These are phyloP conservation scores for Saccostrea cuccullata DNA, from an alignment of 1,140 invertebrate species.

Conservation along the genomic window DNA sequence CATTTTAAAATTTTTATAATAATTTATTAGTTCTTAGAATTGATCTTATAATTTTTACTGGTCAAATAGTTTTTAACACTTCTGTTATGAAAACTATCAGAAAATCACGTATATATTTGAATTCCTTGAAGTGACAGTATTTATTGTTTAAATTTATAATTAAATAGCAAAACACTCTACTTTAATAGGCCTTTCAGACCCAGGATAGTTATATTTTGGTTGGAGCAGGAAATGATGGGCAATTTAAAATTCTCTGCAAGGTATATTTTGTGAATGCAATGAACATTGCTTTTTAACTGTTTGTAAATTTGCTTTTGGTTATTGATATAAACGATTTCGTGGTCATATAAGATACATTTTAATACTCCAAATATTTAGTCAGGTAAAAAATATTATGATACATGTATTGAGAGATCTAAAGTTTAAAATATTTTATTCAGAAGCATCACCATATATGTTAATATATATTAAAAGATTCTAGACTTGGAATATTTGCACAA, in stretches of 20 bases:
- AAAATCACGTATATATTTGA: no score
- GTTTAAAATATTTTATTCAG: not conserved
- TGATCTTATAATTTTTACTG: no score
- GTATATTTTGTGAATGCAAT: slow-evolving; percentile 54
- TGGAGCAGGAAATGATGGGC: slow-evolving; percentile 85
- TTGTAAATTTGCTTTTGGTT: not conserved
- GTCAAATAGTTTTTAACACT: no score
- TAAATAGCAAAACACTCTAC: not conserved
- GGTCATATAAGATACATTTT: not conserved
- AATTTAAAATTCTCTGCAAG: slow-evolving; percentile 83
- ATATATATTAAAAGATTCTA: slow-evolving; percentile 79
- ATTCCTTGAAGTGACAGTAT: no score
- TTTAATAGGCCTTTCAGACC: slow-evolving; percentile 71
- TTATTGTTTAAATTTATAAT: not conserved
- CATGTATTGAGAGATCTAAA: not conserved
- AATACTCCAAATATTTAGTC: not conserved
- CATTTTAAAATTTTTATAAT: not conserved
- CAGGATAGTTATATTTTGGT: slow-evolving; percentile 87
- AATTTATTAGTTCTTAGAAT: no score
- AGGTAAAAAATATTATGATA: not conserved
- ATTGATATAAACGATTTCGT: not conserved
- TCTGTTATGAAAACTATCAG: no score
- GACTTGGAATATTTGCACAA: slow-evolving; percentile 82
- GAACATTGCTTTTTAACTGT: not conserved
- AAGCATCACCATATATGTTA: not conserved